Base-by-base conservation (phyloP, 2,113 vertebrate species). In the Caracal caracal region DNA sequence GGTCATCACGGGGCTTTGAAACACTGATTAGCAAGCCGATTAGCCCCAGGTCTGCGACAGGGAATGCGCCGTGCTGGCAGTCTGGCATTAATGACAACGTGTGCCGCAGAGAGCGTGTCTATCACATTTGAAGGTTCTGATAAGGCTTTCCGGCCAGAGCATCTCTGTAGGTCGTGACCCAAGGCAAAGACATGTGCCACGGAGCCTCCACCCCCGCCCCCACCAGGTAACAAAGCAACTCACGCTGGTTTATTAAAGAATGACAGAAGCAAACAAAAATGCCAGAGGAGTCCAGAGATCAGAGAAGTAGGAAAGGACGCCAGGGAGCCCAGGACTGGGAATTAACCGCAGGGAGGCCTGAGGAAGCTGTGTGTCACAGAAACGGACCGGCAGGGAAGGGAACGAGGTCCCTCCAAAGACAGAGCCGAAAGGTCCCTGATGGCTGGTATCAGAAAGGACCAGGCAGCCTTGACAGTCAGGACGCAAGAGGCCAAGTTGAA, bases 241-340 rank as follows among this genome's bases (percentile, higher is more conserved):
- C 11, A 53, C 35, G 12, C 0, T n/a, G 65, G 33, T 10, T 82
- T 61, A 10, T 82, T 61, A 10, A 63, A 92, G 75, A 68, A 61
- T 33, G n/a, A 92, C 22, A 91, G 76, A 81, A 24, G 40, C 40
- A 49, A 78, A 63, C 37, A 35, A 84, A 89, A 89, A 70, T 51
- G 79, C 0, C 47, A 26, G 78, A 93, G 33, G 15, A 70, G n/a
- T 51, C 51, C 43, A 71, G 79, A 71, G 40, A 68, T 17, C 10
- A 9, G 37, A 35, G 49, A 93, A 76, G 76, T 70, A 49, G 26
- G 26, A 1, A 15, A 56, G 81, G 66, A 47, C 6, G 17, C 0
- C 15, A 17, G 79, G 68, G 33, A 73, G 33, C 26, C 35, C 35
- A 28, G 35, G 65, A 51, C 30, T 6, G 40, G 37, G 37, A n/a